Evolutionary conservation across 2,888 invertebrate genomes (phyloP), one percentile per base, ranked within the genome.

Genomic region (Zaprionus lineosus): DNA sequence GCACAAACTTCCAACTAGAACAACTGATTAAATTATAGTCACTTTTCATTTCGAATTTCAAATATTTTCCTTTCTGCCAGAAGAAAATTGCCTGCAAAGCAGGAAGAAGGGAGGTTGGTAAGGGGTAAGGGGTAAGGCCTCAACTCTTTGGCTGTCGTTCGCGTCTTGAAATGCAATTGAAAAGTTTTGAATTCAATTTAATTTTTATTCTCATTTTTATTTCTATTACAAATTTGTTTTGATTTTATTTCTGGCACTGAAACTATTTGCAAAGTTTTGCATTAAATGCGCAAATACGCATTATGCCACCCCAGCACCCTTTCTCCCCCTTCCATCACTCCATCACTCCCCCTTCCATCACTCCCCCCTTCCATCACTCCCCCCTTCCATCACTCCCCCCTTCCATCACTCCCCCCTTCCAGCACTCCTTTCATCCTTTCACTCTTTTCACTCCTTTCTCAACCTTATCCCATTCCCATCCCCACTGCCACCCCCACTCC

Each of bases 201-300:
- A 63, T 69, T 69, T 59, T 37, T 11, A 29, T 46, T 46, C 47
- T 15, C 26, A 41, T 14, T 29, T 36, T 31, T 41, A 41, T 39
- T 56, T 57, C 6, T 43, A 19, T 46, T 40, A 29, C 26, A 11
- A 67, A 48, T 74, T 65, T 58, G 46, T 68, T 77, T 84, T 77
- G 67, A 74, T 67, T 74, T 77, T 74, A 71, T 68, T 71, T 78
- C 71, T 70, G 71, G 65, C 65, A 65, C 62, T 48, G 51, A 75
- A 85, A 85, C 86, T 83, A 83, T 85, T 85, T 70, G 53, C 52
- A 64, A 81, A 85, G 76, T 81, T 81, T 79, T 66, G 68, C 79
- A 75, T 81, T 83, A 73, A 81, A 81, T 81, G 86, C 86, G 78
- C 85, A 78, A 82, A 84, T 77, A 77, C 78, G 83, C 74, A 68